Base-by-base conservation (phyloP, 35 echinoderm and acorn worm species). In the Diadema setosum region DNA sequence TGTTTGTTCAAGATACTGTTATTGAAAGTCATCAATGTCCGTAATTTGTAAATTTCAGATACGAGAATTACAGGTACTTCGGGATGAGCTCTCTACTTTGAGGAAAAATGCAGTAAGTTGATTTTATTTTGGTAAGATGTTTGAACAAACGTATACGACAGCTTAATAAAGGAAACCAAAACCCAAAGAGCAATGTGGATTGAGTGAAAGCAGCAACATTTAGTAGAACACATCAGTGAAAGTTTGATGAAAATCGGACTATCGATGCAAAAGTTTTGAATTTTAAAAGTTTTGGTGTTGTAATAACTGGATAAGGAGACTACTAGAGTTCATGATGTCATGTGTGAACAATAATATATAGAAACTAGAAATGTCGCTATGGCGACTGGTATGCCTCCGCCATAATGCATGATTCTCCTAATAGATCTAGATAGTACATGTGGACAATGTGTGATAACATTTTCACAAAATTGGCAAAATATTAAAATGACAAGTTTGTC, bases 51-150 rank as follows among this genome's bases (percentile, higher is more conserved):
- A 3, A 4, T 8, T 59, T 31, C 23, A 85, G 83, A 69, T 85
- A 3, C 61, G 42, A n/a, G 83, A 85, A 59, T 41, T 65, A 24
- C 17, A n/a, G 65, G 83, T 85, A 24, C 42, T 85, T 36, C 16
- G 65, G 57, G 45, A 58, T 65, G 83, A 85, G 33, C 41, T 85
- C 2, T 65, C 31, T 24, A 59, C 83, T 15, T 21, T 85, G 5
- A 65, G 65, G 37, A 85, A 65, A 42, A 61, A 61, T 57, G 52
- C 37, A 35, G 83, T 85, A 61, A 85, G 83, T 85, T 14, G 1
- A 69, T 81, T 45, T 7, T 17, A 3, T 4, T 6, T 24, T 7
- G 5, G 27, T 6, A 30, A 30, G 5, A 18, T 75, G 18, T 27
- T 75, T 2, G 9, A 21, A 46, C 23, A 3, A 11, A n/a, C 0